Evolutionary conservation across 2,888 invertebrate genomes (phyloP), one percentile per base, ranked within the genome.

Genomic region (Capitulum mitella): DNA sequence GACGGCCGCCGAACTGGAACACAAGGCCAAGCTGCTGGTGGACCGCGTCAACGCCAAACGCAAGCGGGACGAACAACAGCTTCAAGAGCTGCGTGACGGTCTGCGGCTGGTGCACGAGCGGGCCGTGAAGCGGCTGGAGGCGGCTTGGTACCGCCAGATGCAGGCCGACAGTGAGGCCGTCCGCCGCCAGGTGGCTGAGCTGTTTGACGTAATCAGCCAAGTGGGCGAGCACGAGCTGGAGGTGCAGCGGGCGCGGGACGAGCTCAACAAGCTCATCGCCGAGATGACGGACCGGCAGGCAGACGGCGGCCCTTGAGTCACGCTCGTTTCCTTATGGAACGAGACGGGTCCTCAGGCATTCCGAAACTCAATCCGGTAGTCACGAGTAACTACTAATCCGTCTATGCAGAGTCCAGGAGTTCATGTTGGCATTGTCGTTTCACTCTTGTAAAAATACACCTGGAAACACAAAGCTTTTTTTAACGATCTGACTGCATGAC

Each of bases 1-100:
- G 46, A 77, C 77, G 70, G 78, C 78, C 54, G 75, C 78, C 64
- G 34, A 77, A 29, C 78, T 78, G 78, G 76, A 51, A 58, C 58
- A 61, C 16, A 16, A n/a, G 29, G 78, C 58, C 61, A 40, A 48
- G 22, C 22, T 6, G 29, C 77, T 54, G 32, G 77, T 54, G 22
- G 48, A 51, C 48, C 6, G 32, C 48, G n/a, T 32, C 48, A 77
- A 48, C 51, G 51, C 51, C 48, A 54, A 48, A 48, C 32, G 77
- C 3, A 5, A 34, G 77, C 77, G 77, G 14, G 64, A 64, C 40
- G 29, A 64, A 26, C 43, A 78, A 46, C 58, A 43, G 61, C 34
- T 48, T 46, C 43, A n/a, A 6, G n/a, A 78, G 64, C 58, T 48
- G 22, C 34, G 37, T 16, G 78, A 78, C 22, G 61, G 78, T 1